These are phyloP conservation scores for Anarhynchus alexandrinus DNA, from an alignment of 2,113 vertebrate species.

Conservation along the genomic window DNA sequence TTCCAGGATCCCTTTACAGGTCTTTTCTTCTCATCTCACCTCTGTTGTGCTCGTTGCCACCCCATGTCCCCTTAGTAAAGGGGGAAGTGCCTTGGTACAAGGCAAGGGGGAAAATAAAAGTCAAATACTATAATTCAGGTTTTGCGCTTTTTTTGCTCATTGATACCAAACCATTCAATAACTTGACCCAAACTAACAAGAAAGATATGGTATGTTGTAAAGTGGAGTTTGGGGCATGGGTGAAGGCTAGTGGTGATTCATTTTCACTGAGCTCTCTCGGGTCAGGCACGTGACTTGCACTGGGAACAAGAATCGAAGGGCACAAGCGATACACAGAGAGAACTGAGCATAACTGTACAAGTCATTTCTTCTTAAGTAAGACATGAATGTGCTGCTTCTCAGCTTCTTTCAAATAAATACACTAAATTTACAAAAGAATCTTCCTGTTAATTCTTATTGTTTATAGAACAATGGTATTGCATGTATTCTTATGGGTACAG, in stretches of 20 bases:
- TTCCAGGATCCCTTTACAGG: not conserved
- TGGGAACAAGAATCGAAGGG: not conserved
- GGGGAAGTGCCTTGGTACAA: not conserved
- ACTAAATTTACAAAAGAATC: not conserved
- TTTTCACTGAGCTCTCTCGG: not conserved
- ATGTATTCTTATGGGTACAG: not conserved
- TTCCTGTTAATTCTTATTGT: not conserved
- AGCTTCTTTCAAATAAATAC: not conserved
- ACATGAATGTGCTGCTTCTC: not conserved
- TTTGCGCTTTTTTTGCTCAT: not conserved
- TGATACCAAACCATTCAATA: not conserved
- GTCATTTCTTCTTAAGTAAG: not conserved
- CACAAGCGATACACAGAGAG: not conserved
- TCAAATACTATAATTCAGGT: not conserved
- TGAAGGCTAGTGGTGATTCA: not conserved
- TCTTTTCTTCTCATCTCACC: not conserved
- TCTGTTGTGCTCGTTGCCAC: not conserved
- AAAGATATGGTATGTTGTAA: not conserved
- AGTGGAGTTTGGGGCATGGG: not conserved
- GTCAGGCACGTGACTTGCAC: not conserved
- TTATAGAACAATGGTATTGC: not conserved
- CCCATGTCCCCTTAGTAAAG: not conserved
- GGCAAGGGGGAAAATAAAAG: not conserved
- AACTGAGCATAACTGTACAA: not conserved
- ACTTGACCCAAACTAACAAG: not conserved